Conservation (phyloP, 1,140 invertebrate genomes). For the Brachionus calyciflorus region DNA sequence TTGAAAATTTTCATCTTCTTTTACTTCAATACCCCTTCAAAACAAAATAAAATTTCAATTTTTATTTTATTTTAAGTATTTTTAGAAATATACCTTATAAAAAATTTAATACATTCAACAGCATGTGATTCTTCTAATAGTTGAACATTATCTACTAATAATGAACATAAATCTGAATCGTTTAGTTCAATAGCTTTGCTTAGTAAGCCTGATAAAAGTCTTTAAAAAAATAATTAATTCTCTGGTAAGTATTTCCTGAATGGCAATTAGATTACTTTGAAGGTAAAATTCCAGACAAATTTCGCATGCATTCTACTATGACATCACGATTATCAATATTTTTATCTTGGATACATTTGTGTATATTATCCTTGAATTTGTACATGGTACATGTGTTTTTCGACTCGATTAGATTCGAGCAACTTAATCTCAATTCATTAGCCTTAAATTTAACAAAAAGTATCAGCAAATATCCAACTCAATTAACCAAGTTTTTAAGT, state of each 20-base stretch:
- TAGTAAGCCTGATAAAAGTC: not conserved
- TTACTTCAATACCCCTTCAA: not conserved
- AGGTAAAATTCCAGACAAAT: conserved; percentile 2
- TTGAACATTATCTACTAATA: conserved; percentile 27
- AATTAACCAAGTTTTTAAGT: not conserved
- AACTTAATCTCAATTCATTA: not conserved
- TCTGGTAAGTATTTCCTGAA: too few species aligned
- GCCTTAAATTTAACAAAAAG: not conserved
- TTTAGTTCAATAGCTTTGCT: conserved; percentile 33
- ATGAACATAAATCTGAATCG: not conserved
- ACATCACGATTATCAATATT: conserved; percentile 29
- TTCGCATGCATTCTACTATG: conserved; percentile 16
- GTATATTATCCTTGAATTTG: conserved; percentile 22
- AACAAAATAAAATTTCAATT: too few species aligned
- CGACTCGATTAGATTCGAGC: not conserved
- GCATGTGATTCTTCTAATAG: conserved; percentile 14
- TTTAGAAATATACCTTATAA: not conserved
- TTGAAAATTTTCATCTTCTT: not conserved
- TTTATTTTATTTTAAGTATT: not conserved
- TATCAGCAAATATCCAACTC: too few species aligned
- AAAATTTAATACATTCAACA: conserved; percentile 33
- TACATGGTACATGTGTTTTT: conserved; percentile 34
- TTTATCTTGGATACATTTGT: conserved; percentile 23
- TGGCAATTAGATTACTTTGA: not conserved
- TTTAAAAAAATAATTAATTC: not conserved